Percentiles rank a stretch among this genome's conserved stretches.
These are phyloP conservation scores for Falco columbarius DNA, from an alignment of 2,797 vertebrate genomes.

Conservation along the genomic window DNA sequence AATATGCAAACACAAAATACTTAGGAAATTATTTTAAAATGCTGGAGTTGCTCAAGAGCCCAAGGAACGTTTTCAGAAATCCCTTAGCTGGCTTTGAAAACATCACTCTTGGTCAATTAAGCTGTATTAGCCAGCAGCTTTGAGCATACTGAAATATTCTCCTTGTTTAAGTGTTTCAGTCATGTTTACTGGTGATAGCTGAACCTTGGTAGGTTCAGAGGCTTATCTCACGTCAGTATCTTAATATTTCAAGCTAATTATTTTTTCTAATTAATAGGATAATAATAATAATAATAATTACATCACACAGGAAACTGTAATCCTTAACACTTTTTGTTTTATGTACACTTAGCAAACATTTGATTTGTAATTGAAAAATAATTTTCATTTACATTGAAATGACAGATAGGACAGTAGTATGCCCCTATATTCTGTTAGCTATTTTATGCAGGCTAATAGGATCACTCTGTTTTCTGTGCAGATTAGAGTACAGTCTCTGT, in stretches of 20 bases:
- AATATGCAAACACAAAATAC: neutral
- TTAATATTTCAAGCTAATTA: neutral
- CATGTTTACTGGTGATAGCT: neutral
- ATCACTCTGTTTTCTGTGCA: neutral
- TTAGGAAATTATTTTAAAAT: neutral
- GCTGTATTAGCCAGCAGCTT: neutral
- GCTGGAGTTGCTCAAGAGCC: neutral
- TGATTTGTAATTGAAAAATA: neutral
- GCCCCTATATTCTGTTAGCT: neutral
- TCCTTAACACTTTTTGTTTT: neutral
- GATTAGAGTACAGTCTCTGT: neutral
- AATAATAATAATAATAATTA: neutral
- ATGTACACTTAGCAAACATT: neutral
- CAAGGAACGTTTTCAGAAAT: neutral
- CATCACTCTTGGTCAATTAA: neutral
- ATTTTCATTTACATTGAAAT: slow-evolving; percentile 7
- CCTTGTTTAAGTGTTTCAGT: neutral
- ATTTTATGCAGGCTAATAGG: neutral
- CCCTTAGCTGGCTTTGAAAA: neutral
- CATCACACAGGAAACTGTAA: neutral
- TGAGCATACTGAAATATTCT: neutral
- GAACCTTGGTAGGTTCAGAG: neutral
- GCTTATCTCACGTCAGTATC: neutral
- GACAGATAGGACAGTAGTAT: neutral
- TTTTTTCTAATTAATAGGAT: slow-evolving; percentile 31